These are phyloP conservation scores for Chrysina gloriosa DNA, from an alignment of 2,888 invertebrate species.

Conservation along the genomic window DNA sequence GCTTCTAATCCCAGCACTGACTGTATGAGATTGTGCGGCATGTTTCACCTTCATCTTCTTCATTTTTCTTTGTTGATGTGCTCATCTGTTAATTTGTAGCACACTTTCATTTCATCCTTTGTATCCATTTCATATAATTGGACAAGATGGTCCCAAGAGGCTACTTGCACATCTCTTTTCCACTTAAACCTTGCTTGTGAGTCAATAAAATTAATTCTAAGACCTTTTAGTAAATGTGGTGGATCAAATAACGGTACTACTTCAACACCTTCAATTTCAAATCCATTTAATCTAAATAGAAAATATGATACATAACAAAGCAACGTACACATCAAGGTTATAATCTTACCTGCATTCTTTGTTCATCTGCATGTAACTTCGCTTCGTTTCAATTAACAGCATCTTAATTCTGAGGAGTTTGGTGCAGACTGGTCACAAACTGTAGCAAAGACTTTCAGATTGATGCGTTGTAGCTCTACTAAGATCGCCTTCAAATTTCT, in stretches of 20 bases:
- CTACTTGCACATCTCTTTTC: constrained; percentile 9
- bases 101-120: constrained; percentile 9
- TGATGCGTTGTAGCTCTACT: constrained; percentile 4
- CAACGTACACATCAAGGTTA: background rate
- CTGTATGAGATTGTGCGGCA: constrained; percentile 27
- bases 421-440: constrained; percentile 17
- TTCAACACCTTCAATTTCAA: constrained; percentile 15
- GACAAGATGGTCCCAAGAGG: constrained; percentile 27
- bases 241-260: constrained; percentile 11
- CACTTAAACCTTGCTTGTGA: constrained; percentile 1
- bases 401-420: constrained; percentile 18
- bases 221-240: constrained; percentile 22
- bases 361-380: background rate
- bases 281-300: background rate
- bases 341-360: constrained; percentile 7
- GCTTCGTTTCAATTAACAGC: background rate
- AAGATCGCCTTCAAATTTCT: constrained; percentile 13
- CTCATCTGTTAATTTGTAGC: constrained; percentile 21
- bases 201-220: constrained; percentile 32
- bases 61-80: constrained; percentile 39
- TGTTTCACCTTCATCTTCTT: constrained; percentile 38
- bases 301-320: no score
- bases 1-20: background rate
- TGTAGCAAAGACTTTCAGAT: constrained; percentile 21
- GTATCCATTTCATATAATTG: constrained; percentile 34